These are phyloP conservation scores for Holocentrus rufus DNA, from an alignment of 2,797 vertebrate genomes.

Conservation along the genomic window DNA sequence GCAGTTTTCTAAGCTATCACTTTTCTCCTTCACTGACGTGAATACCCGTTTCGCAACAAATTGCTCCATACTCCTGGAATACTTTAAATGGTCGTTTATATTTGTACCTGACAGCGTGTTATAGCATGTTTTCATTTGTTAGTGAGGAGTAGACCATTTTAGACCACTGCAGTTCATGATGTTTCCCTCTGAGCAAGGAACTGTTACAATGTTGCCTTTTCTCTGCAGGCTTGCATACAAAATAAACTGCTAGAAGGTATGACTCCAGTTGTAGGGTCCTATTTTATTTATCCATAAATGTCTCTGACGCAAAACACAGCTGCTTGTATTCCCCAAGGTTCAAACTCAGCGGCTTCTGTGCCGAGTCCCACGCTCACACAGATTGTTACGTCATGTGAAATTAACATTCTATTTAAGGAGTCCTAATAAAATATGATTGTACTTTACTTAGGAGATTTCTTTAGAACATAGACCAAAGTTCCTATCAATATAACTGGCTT, in stretches of 20 bases:
- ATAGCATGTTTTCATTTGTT: neutral
- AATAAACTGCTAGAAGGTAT: conserved; percentile 39
- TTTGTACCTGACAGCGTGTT: neutral
- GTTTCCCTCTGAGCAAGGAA: conserved; percentile 12
- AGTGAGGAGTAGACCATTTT: neutral
- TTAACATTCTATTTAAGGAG: conserved; percentile 25
- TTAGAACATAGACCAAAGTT: conserved; percentile 21
- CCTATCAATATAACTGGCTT: conserved; percentile 51
- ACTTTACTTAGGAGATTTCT: conserved; percentile 23
- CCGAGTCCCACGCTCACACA: neutral
- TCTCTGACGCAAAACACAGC: conserved; percentile 45
- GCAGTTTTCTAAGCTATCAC: too few species aligned
- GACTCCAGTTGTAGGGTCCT: conserved; percentile 25
- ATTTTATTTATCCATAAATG: conserved; percentile 44
- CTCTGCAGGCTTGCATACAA: conserved; percentile 11
- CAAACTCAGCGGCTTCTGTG: conserved; percentile 27
- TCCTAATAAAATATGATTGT: conserved; percentile 47
- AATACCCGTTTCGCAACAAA: too few species aligned
- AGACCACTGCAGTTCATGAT: conserved; percentile 2
- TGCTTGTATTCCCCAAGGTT: conserved; percentile 36
- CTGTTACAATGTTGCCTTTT: conserved; percentile 1
- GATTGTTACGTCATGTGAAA: conserved; percentile 37
- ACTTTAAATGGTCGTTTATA: neutral
- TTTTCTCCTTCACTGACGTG: too few species aligned
- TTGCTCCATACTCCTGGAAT: too few species aligned